These are phyloP conservation scores for Aplysina aerophoba DNA, from an alignment of 37 sponge, comb jelly and placozoan species.

Conservation along the genomic window DNA sequence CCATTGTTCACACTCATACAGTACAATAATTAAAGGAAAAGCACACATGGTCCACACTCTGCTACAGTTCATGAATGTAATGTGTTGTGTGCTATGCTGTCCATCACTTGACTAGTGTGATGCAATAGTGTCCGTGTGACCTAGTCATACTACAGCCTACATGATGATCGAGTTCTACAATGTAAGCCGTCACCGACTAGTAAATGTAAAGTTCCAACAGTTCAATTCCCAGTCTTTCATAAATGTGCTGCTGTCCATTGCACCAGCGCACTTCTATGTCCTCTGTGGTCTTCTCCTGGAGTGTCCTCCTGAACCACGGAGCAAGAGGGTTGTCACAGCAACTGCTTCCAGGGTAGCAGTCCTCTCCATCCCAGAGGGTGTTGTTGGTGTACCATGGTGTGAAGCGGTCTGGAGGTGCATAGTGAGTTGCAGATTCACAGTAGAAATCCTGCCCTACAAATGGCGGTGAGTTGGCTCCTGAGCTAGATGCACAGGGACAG, in stretches of 20 bases:
- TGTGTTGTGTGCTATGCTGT: no score
- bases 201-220: neutral
- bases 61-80: no score
- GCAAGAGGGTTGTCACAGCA: neutral
- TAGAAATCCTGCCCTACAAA: neutral
- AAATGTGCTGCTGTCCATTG: neutral
- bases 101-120: no score
- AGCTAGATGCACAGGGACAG: conserved; percentile 2
- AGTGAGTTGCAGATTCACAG: neutral
- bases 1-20: no score
- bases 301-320: conserved; percentile 17
- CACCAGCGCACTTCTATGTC: conserved; percentile 16
- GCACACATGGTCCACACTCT: no score
- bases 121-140: no score
- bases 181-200: neutral
- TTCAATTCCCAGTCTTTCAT: neutral
- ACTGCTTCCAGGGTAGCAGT: neutral
- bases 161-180: conserved; percentile 2
- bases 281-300: neutral
- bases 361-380: neutral
- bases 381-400: conserved; percentile 21
- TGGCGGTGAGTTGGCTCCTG: neutral
- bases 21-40: no score
- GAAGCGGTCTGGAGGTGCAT: neutral
- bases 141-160: no score